Base-by-base conservation (phyloP, 2,888 invertebrate genomes). In the Microctonus hyperodae region DNA sequence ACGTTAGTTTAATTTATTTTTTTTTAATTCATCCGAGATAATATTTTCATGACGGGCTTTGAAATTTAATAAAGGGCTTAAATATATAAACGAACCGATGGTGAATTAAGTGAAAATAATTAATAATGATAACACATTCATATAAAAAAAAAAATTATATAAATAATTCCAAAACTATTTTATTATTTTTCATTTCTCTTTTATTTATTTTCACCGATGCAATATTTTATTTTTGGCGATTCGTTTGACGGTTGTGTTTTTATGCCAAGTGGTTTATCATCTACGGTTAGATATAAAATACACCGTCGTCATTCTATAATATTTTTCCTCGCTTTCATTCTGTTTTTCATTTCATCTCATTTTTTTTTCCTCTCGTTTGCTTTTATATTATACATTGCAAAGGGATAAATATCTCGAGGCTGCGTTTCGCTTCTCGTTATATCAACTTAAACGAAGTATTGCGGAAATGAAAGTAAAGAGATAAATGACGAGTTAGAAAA, bases 281-380 rank as follows among this genome's bases (percentile, higher is more conserved):
- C 13, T 13, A 23, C 5, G 37, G 22, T 22, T 48, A 22, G 31
- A 60, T 50, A 28, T 22, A 44, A 33, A 44, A 44, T 44, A 44
- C 44, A 44, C 59, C 25, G 59, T 11, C 44, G 48, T 20, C 59
- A 59, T 59, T 48, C 40, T 16, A 16, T 44, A 33, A 48, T 60
- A 48, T 60, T 48, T 44, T 48, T 60, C 44, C 40, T 4, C 20
- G 13, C 23, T 60, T 13, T 31, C 44, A 40, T 25, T 60, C 44
- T 44, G 22, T 48, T 28, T 44, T 25, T 60, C 44, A 5, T 44
- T 44, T 44, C 16, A 44, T 44, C 37, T 44, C n/a, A 6, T 13
- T n/a, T 31, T 48, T 20, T 7, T n/a, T 25, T 44, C 28, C n/a
- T 40, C 44, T 44, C 33, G 1, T 31, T 22, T 9, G 25, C 3